A percentile compares a stretch with the other conserved stretches of the same genome.
Evolutionary conservation across 2,888 invertebrate genomes (phyloP).

Genomic region (Phasia obesa): DNA sequence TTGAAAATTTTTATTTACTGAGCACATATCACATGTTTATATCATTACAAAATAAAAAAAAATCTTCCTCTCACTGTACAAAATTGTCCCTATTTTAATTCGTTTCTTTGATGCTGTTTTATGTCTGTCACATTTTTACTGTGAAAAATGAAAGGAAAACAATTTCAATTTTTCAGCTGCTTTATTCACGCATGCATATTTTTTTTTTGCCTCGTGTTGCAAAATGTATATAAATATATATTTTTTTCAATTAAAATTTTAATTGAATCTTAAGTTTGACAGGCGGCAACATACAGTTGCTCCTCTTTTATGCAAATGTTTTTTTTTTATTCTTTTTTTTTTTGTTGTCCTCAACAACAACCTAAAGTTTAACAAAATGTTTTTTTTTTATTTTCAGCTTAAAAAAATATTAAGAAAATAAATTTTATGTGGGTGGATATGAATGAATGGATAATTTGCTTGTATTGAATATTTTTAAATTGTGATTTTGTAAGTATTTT

Average conservation of each 20-base stretch:
- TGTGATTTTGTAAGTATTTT: background rate
- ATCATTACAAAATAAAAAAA: too few relatives aligned
- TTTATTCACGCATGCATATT: background rate
- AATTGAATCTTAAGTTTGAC: constrained; percentile 59
- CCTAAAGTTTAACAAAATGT: constrained; percentile 29
- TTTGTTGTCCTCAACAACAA: too few relatives aligned
- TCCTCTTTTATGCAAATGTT: constrained; percentile 66
- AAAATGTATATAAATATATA: too few relatives aligned
- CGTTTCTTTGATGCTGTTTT: background rate
- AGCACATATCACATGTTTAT: too few relatives aligned
- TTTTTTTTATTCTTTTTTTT: constrained; percentile 3
- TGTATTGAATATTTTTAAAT: constrained; percentile 39
- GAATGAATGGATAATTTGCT: constrained; percentile 57
- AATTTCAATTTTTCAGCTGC: background rate
- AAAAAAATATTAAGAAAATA: constrained; percentile 18
- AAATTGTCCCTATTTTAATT: background rate
- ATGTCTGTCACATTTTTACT: background rate
- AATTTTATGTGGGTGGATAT: constrained; percentile 55
- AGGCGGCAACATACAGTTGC: constrained; percentile 56
- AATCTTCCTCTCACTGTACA: background rate
- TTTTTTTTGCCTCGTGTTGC: background rate
- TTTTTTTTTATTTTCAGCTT: constrained; percentile 20
- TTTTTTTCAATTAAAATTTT: constrained; percentile 65
- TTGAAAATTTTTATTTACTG: too few relatives aligned
- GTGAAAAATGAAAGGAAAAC: background rate